Percentiles rank a stretch among this genome's conserved stretches.
Conservation (phyloP, 2,888 invertebrate species). For the Drosophila siamana region DNA sequence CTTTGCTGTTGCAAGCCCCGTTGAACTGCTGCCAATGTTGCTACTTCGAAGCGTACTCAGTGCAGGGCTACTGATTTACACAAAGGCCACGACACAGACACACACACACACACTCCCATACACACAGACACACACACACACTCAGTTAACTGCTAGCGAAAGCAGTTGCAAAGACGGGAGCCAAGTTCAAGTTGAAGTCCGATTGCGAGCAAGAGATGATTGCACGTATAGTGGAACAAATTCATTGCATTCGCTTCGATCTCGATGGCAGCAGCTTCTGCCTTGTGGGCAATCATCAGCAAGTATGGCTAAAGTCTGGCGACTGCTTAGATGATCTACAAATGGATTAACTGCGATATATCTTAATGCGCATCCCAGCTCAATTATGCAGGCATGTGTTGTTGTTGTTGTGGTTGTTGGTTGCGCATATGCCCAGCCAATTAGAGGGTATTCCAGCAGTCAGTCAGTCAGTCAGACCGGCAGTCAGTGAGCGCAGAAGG, state of each 20-base stretch:
- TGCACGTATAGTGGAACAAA: constrained; percentile 78
- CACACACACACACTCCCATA: constrained; percentile 10
- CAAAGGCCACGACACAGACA: constrained; percentile 31
- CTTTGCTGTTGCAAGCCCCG: constrained; percentile 3
- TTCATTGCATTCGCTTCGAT: constrained; percentile 73
- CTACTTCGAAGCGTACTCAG: constrained; percentile 51
- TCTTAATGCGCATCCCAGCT: background rate
- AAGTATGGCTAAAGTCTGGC: constrained; percentile 29
- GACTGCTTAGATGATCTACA: constrained; percentile 38
- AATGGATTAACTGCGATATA: background rate
- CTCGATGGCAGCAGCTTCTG: constrained; percentile 60
- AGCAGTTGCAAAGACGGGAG: constrained; percentile 26
- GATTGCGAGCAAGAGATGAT: constrained; percentile 55
- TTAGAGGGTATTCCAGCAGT: constrained; percentile 33
- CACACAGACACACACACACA: background rate
- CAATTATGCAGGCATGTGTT: background rate
- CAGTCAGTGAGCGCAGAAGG: constrained; percentile 35
- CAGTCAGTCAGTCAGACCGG: background rate
- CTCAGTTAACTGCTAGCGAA: constrained; percentile 18
- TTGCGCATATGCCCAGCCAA: constrained; percentile 33
- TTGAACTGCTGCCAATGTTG: constrained; percentile 53
- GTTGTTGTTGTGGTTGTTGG: no score
- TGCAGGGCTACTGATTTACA: constrained; percentile 68
- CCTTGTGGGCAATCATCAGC: constrained; percentile 70
- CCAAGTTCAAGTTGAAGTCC: constrained; percentile 29